Evolutionary conservation across 2,888 invertebrate genomes (phyloP).

Genomic region (Dryobota labecula): DNA sequence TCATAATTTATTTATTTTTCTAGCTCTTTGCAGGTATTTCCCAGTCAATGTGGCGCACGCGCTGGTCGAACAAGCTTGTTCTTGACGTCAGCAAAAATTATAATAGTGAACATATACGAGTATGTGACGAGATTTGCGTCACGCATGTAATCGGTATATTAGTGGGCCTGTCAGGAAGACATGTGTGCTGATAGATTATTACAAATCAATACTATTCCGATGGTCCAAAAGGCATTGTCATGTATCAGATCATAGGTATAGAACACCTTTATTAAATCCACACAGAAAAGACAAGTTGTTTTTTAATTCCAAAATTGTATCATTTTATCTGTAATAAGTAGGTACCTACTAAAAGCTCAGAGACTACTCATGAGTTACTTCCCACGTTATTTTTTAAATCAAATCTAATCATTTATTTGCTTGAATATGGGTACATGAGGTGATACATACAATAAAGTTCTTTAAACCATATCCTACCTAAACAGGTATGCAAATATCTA

Average conservation of each 20-base stretch:
- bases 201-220: background rate
- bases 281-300: background rate
- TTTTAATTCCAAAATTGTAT: background rate
- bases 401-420: no score
- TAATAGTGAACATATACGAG: constrained; percentile 1
- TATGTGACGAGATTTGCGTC: constrained; percentile 21
- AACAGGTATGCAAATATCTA: no score
- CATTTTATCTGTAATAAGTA: background rate
- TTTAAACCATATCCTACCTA: no score
- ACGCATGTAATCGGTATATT: background rate
- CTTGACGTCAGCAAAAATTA: constrained; percentile 34
- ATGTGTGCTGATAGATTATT: background rate
- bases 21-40: constrained; percentile 21
- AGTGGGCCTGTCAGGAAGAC: background rate
- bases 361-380: background rate
- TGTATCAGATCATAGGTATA: background rate
- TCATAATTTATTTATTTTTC: constrained; percentile 13
- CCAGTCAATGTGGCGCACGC: constrained; percentile 2
- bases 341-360: background rate
- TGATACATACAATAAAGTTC: no score
- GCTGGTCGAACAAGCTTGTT: constrained; percentile 9
- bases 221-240: background rate
- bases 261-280: background rate
- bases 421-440: no score
- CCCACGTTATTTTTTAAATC: background rate